phyloP scores from a whole-genome alignment of 2,888 invertebrate species.

The Caprella mutica region DNA sequence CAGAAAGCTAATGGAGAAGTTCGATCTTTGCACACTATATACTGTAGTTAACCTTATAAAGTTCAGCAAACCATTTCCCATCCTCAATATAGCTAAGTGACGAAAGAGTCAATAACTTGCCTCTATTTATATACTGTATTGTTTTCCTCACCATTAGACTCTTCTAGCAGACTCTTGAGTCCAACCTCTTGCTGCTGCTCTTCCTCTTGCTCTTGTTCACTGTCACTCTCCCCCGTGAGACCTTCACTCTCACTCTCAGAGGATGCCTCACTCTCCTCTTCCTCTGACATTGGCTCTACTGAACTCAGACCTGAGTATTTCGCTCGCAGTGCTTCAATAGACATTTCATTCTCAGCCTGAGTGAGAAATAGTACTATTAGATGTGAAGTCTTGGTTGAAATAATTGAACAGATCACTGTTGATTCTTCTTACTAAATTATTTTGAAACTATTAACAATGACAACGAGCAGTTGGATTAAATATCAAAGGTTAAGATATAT shows the following conservation, averaged over 20 bases:
- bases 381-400: not conserved
- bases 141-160: conserved; percentile 20
- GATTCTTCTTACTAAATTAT: no score
- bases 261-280: conserved; percentile 38
- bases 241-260: conserved; percentile 47
- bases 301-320: conserved; percentile 49
- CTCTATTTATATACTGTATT: no score
- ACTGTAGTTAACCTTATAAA: no score
- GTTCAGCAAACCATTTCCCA: no score
- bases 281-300: conserved; percentile 40
- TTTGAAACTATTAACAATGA: no score
- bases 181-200: conserved; percentile 14
- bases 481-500: not conserved
- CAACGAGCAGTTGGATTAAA: not conserved
- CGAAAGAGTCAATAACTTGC: no score
- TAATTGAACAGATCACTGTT: not conserved
- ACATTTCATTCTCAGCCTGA: conserved; percentile 64
- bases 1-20: no score
- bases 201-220: conserved; percentile 33
- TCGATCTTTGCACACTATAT: no score
- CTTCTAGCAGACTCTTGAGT: conserved; percentile 25
- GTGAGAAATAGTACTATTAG: not conserved
- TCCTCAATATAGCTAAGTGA: no score
- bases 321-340: conserved; percentile 63
- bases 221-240: conserved; percentile 47